Conservation (phyloP, 2,888 invertebrate genomes). For the Dione vanillae region DNA sequence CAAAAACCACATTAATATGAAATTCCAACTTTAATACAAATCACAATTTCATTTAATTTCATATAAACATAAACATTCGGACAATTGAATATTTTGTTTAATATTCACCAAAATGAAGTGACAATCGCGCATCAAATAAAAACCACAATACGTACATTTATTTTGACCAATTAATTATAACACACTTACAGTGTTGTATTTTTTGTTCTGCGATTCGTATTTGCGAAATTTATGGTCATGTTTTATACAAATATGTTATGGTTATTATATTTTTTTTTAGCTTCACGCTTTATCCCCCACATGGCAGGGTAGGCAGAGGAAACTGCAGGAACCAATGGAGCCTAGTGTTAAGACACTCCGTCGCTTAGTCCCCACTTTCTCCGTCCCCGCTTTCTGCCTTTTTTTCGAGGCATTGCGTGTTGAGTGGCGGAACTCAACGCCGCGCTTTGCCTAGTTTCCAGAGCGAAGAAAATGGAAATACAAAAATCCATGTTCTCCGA, state of each 20-base stretch:
- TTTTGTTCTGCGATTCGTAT: not conserved
- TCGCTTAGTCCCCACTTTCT: no score
- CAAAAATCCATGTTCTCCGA: no score
- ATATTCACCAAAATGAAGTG: constrained; percentile 16
- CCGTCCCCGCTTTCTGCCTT: no score
- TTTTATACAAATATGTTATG: not conserved
- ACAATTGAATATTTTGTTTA: constrained; percentile 1
- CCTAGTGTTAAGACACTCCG: no score
- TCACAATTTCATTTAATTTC: not conserved
- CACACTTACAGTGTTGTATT: not conserved
- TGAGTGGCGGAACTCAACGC: no score
- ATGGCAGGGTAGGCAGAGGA: no score
- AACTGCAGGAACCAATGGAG: no score
- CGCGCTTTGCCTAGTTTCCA: no score
- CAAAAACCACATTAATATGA: constrained; percentile 7
- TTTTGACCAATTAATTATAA: not conserved
- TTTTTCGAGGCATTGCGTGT: no score
- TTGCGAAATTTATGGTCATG: not conserved
- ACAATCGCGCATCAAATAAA: constrained; percentile 21
- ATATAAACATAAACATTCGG: not conserved
- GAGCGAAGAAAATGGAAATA: no score
- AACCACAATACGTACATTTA: constrained; percentile 9
- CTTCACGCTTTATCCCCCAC: no score
- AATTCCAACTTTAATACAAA: not conserved
- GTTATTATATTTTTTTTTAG: no score